A percentile compares a stretch with the other conserved stretches of the same genome.
These are phyloP conservation scores for Tribolium castaneum DNA, from an alignment of 1,140 invertebrate genomes.

Conservation along the genomic window DNA sequence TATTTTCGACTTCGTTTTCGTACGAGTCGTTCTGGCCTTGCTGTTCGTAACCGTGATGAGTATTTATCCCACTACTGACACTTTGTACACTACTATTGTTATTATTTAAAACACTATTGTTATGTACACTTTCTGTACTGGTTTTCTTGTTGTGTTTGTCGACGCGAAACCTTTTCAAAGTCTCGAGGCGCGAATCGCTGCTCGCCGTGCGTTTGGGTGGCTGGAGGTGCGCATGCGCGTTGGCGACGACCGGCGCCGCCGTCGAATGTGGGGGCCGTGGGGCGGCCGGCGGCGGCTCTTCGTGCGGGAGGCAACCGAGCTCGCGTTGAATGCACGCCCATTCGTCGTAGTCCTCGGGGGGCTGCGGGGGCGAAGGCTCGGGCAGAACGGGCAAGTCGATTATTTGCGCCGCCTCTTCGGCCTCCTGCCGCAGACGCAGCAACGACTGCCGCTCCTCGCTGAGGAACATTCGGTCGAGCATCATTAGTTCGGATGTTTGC, in stretches of 20 bases:
- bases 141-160: slow-evolving; percentile 60
- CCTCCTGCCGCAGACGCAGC: slow-evolving; percentile 68
- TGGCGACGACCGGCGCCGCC: neutral
- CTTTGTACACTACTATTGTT: slow-evolving; percentile 53
- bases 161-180: slow-evolving; percentile 61
- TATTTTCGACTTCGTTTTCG: slow-evolving; percentile 65
- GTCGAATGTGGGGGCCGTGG: neutral
- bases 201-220: slow-evolving; percentile 54
- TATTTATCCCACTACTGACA: slow-evolving; percentile 43
- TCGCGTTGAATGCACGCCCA: slow-evolving; percentile 78
- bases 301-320: slow-evolving; percentile 66
- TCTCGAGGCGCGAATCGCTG: slow-evolving; percentile 59
- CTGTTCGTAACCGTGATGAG: slow-evolving; percentile 48
- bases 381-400: slow-evolving; percentile 28
- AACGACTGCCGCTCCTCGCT: slow-evolving; percentile 73
- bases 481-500: slow-evolving; percentile 77
- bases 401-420: slow-evolving; percentile 57
- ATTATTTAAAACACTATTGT: slow-evolving; percentile 44
- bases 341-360: slow-evolving; percentile 70
- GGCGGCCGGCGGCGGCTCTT: slow-evolving; percentile 13
- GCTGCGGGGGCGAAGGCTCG: slow-evolving; percentile 14
- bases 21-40: slow-evolving; percentile 47
- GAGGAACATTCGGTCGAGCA: slow-evolving; percentile 78
- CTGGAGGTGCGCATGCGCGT: neutral
- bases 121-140: slow-evolving; percentile 47